These are phyloP conservation scores for Crax fasciolata DNA, from an alignment of 2,797 vertebrate genomes.

Conservation along the genomic window DNA sequence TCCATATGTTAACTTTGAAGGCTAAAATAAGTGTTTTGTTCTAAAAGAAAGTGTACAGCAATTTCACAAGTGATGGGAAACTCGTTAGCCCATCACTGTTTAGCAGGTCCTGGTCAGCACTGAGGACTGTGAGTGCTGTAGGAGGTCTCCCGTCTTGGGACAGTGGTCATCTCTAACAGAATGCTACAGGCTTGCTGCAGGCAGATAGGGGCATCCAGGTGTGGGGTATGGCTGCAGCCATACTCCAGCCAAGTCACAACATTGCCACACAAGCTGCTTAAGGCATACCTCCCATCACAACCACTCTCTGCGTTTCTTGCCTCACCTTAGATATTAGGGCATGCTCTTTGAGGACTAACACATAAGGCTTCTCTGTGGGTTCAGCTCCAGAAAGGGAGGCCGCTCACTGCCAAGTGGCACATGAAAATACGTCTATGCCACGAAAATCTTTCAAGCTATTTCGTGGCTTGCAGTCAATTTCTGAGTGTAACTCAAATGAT, in stretches of 20 bases:
- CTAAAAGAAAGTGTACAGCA: background rate
- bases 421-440: background rate
- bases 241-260: background rate
- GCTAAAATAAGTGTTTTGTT: slow-evolving; percentile 42
- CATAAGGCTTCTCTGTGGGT: background rate
- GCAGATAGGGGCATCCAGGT: background rate
- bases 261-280: accelerated
- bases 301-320: background rate
- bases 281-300: background rate
- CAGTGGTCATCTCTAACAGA: accelerated
- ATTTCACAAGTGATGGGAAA: background rate
- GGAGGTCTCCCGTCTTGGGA: background rate
- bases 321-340: background rate
- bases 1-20: slow-evolving; percentile 57
- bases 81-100: background rate
- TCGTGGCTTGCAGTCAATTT: background rate
- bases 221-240: accelerated
- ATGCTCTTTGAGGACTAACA: background rate
- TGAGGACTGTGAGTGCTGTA: background rate
- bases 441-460: background rate
- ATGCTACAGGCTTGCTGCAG: background rate
- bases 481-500: background rate
- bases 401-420: background rate
- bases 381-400: background rate
- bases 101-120: background rate